A percentile compares a stretch with the other conserved stretches of the same genome.
Evolutionary conservation across 2,113 vertebrate genomes (phyloP).

Genomic region (Cebus imitator): DNA sequence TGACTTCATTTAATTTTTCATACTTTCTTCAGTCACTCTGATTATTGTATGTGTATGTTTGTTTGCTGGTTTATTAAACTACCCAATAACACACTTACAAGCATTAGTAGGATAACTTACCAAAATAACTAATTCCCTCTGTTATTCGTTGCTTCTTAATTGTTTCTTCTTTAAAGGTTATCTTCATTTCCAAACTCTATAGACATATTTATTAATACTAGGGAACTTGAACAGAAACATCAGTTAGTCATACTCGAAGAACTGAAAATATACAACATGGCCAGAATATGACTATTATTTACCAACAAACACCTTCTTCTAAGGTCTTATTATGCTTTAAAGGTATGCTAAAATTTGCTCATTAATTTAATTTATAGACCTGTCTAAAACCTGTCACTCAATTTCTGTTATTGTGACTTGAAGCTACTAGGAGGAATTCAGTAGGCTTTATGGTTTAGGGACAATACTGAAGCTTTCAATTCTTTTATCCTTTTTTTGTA

Average conservation of each 20-base stretch:
- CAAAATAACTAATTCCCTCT: neutral
- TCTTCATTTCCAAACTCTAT: neutral
- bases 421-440: neutral
- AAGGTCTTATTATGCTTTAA: neutral
- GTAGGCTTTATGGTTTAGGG: neutral
- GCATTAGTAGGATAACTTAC: neutral
- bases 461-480: neutral
- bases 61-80: neutral
- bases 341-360: neutral
- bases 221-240: neutral
- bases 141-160: neutral
- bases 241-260: neutral
- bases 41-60: neutral
- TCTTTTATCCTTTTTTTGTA: neutral
- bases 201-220: neutral
- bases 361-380: neutral
- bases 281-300: neutral
- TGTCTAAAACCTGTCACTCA: neutral
- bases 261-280: neutral
- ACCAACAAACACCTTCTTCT: neutral
- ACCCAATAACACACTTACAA: neutral
- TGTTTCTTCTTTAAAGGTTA: neutral
- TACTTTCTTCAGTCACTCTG: neutral
- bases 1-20: neutral
- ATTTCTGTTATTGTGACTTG: neutral